Conservation (phyloP, 2,113 vertebrate genomes). For the Solea senegalensis region DNA sequence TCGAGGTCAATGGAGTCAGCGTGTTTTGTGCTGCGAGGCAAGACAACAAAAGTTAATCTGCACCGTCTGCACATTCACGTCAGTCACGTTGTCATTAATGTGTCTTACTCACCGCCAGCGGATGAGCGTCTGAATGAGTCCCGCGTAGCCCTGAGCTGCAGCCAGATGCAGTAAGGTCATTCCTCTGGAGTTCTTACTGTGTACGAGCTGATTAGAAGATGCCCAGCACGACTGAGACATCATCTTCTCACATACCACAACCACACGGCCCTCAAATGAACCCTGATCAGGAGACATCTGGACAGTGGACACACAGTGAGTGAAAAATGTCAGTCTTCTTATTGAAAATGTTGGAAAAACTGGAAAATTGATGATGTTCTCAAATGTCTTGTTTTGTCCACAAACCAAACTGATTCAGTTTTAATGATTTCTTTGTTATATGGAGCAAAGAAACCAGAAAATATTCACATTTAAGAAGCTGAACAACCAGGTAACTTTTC, state of each 20-base stretch:
- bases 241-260: conserved; percentile 99
- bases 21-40: conserved; percentile 89
- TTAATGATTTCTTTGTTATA: too few relatives aligned
- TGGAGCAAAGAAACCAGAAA: too few relatives aligned
- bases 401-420: too few relatives aligned
- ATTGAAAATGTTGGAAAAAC: too few relatives aligned
- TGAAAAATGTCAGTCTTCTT: not conserved
- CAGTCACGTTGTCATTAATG: not conserved
- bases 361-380: too few relatives aligned
- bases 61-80: not conserved
- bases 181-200: conserved; percentile 96
- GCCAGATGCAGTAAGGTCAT: conserved; percentile 98
- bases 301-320: not conserved
- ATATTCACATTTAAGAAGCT: too few relatives aligned
- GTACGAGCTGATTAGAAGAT: conserved; percentile 95
- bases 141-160: conserved; percentile 96
- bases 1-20: conserved; percentile 97
- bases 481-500: too few relatives aligned
- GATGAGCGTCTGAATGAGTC: conserved; percentile 98
- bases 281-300: conserved; percentile 87
- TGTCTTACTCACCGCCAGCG: conserved; percentile 91
- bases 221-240: conserved; percentile 97
- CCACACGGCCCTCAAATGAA: conserved; percentile 96
- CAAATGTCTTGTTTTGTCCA: too few relatives aligned
- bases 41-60: conserved; percentile 16